These are phyloP conservation scores for Acanthoscelides obtectus DNA, from an alignment of 2,888 invertebrate genomes.

Conservation along the genomic window DNA sequence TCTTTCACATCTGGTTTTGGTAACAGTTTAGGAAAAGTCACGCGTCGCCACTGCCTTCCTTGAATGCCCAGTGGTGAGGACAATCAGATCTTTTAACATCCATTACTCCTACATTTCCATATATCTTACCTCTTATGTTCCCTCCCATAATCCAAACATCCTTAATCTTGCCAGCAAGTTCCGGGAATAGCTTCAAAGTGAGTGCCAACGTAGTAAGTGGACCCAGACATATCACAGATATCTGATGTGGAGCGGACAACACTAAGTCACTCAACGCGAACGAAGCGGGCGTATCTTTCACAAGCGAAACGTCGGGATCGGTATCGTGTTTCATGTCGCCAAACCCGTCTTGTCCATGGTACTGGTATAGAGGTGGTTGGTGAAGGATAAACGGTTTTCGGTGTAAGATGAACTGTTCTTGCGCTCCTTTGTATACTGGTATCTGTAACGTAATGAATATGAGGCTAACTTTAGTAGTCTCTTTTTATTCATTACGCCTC, in stretches of 20 bases:
- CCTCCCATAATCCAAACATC: constrained; percentile 77
- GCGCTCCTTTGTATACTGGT: constrained; percentile 65
- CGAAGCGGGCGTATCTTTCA: constrained; percentile 48
- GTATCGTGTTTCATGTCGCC: constrained; percentile 56
- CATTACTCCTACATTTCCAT: neutral
- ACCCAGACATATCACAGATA: constrained; percentile 63
- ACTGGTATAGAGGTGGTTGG: constrained; percentile 40
- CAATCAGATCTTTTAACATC: neutral
- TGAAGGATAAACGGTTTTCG: constrained; percentile 47
- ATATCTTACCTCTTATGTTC: constrained; percentile 59
- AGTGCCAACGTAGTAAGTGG: constrained; percentile 78
- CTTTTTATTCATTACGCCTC: too few relatives aligned
- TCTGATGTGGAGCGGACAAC: constrained; percentile 52
- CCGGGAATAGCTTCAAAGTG: constrained; percentile 63
- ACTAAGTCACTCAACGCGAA: constrained; percentile 57
- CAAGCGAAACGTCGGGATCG: constrained; percentile 33
- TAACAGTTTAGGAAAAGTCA: too few relatives aligned
- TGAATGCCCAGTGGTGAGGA: too few relatives aligned
- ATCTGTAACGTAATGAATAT: constrained; percentile 56
- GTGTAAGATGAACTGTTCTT: constrained; percentile 27
- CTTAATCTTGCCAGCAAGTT: constrained; percentile 59
- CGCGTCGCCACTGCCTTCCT: too few relatives aligned
- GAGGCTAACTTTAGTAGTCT: too few relatives aligned
- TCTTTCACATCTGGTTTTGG: too few relatives aligned
- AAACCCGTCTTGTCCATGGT: constrained; percentile 67